These are phyloP conservation scores for Cardiocondyla obscurior DNA, from an alignment of 1,140 invertebrate genomes.

Conservation along the genomic window DNA sequence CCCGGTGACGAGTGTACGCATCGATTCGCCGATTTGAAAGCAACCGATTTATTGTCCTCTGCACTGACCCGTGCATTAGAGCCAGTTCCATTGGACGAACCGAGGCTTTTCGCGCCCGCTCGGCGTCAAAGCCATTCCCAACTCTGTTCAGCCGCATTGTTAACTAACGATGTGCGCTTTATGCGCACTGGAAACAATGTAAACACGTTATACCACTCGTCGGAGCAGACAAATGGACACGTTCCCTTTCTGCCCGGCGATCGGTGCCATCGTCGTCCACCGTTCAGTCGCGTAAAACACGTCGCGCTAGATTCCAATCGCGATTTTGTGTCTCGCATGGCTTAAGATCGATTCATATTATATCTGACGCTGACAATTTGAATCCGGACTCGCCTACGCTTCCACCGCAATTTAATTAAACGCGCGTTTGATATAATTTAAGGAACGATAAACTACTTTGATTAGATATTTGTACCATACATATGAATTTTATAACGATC, in stretches of 20 bases:
- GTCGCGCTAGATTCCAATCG: background rate
- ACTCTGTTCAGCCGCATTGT: constrained; percentile 50
- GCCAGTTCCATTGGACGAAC: constrained; percentile 16
- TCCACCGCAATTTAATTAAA: background rate
- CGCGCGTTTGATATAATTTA: background rate
- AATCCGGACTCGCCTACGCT: background rate
- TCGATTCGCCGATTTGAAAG: constrained; percentile 50
- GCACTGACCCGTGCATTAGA: constrained; percentile 26
- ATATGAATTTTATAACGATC: background rate
- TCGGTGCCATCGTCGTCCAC: constrained; percentile 3
- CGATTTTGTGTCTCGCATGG: background rate
- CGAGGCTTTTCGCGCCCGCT: constrained; percentile 39
- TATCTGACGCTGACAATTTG: constrained; percentile 14
- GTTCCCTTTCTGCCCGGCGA: constrained; percentile 11
- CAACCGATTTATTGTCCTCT: constrained; percentile 46
- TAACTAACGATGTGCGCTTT: constrained; percentile 67
- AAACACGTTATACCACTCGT: constrained; percentile 53
- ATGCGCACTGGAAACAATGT: constrained; percentile 57
- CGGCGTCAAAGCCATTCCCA: constrained; percentile 52
- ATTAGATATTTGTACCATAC: background rate
- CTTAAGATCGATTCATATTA: constrained; percentile 19
- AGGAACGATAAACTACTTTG: background rate
- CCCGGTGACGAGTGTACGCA: background rate
- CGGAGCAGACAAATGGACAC: constrained; percentile 38
- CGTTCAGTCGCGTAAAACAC: constrained; percentile 21